Evolutionary conservation across 2,888 invertebrate species (phyloP), one percentile per base, ranked within the genome.

Genomic region (Apamea anceps): DNA sequence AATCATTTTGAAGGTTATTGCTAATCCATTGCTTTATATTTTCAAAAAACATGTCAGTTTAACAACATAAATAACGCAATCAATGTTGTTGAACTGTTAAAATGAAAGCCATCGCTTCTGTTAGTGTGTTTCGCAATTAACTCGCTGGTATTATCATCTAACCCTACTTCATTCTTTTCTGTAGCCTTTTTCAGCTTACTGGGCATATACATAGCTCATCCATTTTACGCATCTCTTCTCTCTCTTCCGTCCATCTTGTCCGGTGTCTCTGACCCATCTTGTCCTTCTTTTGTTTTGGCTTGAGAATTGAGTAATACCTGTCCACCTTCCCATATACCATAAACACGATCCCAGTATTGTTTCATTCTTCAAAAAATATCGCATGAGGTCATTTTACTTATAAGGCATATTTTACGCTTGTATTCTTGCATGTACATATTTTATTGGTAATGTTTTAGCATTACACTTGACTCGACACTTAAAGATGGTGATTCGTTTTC

Each of bases 301-400:
- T 42, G 57, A 70, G 13, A 68, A 45, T 62, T 15, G 48, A 37
- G 21, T 32, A 48, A 68, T 63, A 21, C 1, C 15, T 21, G 21
- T 18, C 10, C n/a, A 28, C 21, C n/a, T 32, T 48, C 2, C 10
- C 18, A 37, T 76, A 57, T 62, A 15, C 45, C 54, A 57, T 42
- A 81, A 70, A 68, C 25, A 67, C 42, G 32, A 32, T 63, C 37
- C 28, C 51, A 4, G 66, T 75, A 75, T 63, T 75, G 68, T 83
- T 85, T 67, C 54, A 1, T 25, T 18, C 48, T 72, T 85, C 62
- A 63, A 48, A 25, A 51, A 85, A 67, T 71, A n/a, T 15, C 0
- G 12, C n/a, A 72, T 83, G 86, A 86, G 60, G 65, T 86, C 71
- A 84, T 74, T 71, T 86, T 51, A 63, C 83, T 42, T 83, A 82